Percentiles rank a stretch among this genome's conserved stretches.
Conservation (phyloP, 2,888 invertebrate genomes). For the Drosophila phalerata region DNA sequence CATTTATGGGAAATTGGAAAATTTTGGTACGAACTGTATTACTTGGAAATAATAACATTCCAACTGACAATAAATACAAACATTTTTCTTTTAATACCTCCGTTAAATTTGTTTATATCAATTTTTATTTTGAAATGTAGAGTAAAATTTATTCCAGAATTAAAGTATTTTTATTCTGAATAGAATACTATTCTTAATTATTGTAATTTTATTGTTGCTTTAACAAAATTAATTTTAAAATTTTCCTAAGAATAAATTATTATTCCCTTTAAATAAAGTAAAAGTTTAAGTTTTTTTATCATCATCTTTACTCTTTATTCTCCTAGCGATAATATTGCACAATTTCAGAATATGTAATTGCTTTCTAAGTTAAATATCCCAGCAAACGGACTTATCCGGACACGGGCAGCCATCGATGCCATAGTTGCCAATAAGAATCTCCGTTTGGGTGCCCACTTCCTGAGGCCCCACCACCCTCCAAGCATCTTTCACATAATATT, state of each 20-base stretch:
- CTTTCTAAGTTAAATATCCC: conserved; percentile 49
- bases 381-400: conserved; percentile 57
- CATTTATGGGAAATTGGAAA: background rate
- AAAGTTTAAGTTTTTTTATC: background rate
- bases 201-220: background rate
- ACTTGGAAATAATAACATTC: conserved; percentile 4
- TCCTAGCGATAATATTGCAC: conserved; percentile 2
- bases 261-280: background rate
- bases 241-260: background rate
- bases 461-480: conserved; percentile 39
- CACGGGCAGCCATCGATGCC: conserved; percentile 74
- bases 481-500: conserved; percentile 33
- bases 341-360: background rate
- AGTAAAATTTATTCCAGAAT: no score
- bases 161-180: background rate
- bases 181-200: background rate
- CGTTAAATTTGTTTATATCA: no score
- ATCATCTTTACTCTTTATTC: conserved; percentile 39
- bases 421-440: conserved; percentile 51
- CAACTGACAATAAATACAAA: background rate
- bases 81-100: background rate
- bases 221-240: background rate
- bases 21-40: conserved; percentile 28
- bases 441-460: conserved; percentile 64
- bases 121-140: no score